Base-by-base conservation (phyloP, 2,113 vertebrate genomes). In the Spheniscus mendiculus region DNA sequence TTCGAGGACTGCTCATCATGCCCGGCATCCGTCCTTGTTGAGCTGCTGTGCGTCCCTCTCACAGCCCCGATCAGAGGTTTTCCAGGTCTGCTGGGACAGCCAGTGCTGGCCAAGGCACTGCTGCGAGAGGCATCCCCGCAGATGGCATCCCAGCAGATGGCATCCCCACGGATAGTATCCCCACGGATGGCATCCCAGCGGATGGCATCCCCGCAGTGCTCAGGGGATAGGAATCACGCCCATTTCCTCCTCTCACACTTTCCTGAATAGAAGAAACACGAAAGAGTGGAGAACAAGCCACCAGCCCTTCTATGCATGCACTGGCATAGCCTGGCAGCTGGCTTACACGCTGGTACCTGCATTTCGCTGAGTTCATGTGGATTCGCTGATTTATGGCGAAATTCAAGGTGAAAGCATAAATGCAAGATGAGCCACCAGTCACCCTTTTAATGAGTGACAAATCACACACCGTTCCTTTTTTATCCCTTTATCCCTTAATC, bases 321-420 rank as follows among this genome's bases (percentile, higher is more conserved):
- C 47, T 65, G 42, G 14, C 20, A 15, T 2, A 47, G 9, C 23
- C 56, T 61, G 23, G 44, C 65, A 69, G 17, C 45, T 45, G n/a
- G 32, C 10, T 74, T 30, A 69, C 12, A 10, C 4, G 3, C 22
- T 13, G 15, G 40, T n/a, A 21, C 36, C 49, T 81, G 58, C 10
- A 5, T 49, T 81, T 87, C 1, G 2, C 40, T 11, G 38, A 38
- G 36, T 38, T 84, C 76, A 38, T 0, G 0, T 50, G 8, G 8
- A 3, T 74, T 81, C 3, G 1, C 1, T 53, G 58, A 84, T 66
- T 92, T 71, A 83, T 16, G 67, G 50, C 8, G 12, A 92, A 66
- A 12, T 94, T 83, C 74, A 59, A n/a, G 20, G 42, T 32, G 36
- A 66, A 47, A 86, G 19, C 20, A 73, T 30, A 85, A 84, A 40